Evolutionary conservation across 2,113 vertebrate genomes (phyloP).

Genomic region (Neofelis nebulosa): DNA sequence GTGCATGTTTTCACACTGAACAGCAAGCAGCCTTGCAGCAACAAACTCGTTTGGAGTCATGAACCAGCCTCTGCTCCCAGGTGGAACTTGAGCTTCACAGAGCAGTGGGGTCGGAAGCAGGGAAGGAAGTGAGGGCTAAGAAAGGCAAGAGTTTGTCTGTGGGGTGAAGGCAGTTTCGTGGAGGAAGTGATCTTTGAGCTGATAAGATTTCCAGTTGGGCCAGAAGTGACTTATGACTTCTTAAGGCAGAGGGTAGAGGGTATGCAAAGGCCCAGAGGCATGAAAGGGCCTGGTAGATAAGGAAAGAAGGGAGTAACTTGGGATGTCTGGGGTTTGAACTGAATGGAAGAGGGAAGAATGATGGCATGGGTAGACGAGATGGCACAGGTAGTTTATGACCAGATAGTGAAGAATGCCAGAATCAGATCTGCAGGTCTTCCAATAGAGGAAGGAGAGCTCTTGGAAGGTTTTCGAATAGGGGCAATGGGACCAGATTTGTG

Average conservation of each 20-base stretch:
- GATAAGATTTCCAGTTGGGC: background rate
- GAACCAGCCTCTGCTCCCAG: background rate
- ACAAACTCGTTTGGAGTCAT: background rate
- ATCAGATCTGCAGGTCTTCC: background rate
- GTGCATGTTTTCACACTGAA: background rate
- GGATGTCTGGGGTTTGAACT: background rate
- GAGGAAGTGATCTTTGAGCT: background rate
- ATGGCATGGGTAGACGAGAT: background rate
- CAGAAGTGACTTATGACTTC: background rate
- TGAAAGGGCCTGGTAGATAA: background rate
- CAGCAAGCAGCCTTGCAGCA: background rate
- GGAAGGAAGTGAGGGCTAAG: background rate
- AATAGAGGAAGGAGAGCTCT: background rate
- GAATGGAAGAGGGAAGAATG: background rate
- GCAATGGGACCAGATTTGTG: background rate
- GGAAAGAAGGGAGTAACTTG: background rate
- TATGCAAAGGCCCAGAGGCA: background rate
- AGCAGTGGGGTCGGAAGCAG: background rate
- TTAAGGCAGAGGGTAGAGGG: background rate
- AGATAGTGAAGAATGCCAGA: background rate
- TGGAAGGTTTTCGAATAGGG: background rate
- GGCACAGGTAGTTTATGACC: background rate
- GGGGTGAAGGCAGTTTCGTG: background rate
- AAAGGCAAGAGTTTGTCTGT: background rate
- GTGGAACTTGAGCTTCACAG: background rate